Evolutionary conservation across 2,888 invertebrate genomes (phyloP).

Genomic region (Aporophyla lueneburgensis): DNA sequence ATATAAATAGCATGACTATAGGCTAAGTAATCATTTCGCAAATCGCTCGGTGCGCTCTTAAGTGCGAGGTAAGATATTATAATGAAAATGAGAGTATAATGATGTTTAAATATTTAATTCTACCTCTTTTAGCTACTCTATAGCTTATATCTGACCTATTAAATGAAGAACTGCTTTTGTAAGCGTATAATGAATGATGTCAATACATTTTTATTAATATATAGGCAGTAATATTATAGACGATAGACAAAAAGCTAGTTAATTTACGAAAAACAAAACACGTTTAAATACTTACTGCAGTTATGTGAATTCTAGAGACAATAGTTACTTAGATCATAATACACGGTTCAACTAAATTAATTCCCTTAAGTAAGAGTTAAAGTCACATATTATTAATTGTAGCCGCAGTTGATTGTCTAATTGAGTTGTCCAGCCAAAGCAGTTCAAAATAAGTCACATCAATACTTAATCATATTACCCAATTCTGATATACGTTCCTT

Average conservation of each 20-base stretch:
- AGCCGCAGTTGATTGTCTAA: neutral
- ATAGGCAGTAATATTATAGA: neutral
- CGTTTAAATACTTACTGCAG: neutral
- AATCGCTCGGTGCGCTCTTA: too few species aligned
- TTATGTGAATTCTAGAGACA: neutral
- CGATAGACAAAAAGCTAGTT: neutral
- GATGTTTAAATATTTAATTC: neutral
- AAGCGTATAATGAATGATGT: too few species aligned
- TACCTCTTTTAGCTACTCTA: neutral
- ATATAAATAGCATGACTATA: too few species aligned
- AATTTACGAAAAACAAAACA: neutral
- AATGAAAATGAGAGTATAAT: neutral
- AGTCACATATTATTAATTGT: too few species aligned
- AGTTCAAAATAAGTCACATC: neutral
- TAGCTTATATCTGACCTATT: too few species aligned
- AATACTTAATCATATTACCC: neutral
- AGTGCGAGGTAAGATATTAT: neutral
- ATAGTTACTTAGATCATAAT: neutral
- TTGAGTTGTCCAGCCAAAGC: neutral
- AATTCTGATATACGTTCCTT: conserved; percentile 41
- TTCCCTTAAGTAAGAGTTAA: neutral
- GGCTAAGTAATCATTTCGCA: too few species aligned
- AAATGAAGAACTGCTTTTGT: too few species aligned
- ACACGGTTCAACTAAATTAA: neutral
- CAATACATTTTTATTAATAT: neutral